These are phyloP conservation scores for Pseudochirops corinnae DNA, from an alignment of 2,797 vertebrate genomes.

Conservation along the genomic window DNA sequence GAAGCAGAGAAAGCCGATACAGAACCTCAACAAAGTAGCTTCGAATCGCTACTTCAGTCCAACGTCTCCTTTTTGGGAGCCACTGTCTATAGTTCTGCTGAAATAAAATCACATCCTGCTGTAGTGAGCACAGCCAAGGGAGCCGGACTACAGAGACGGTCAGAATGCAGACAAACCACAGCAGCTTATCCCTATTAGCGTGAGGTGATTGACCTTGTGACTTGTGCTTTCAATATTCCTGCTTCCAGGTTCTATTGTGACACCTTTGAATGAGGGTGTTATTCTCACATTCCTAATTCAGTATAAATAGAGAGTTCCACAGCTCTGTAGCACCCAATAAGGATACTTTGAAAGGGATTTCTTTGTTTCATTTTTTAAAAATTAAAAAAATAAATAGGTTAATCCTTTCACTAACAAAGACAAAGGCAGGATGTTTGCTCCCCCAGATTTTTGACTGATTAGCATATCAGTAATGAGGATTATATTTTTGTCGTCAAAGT, in stretches of 20 bases:
- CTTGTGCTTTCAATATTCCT: constrained; percentile 44
- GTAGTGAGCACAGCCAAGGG: not conserved
- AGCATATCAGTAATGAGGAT: constrained; percentile 40
- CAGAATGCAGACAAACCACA: constrained; percentile 48
- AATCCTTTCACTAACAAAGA: not conserved
- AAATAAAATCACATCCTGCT: constrained; percentile 24
- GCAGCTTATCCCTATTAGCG: not conserved
- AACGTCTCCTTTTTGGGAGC: constrained; percentile 33
- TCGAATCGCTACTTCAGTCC: not conserved
- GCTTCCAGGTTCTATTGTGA: constrained; percentile 59
- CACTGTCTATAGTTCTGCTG: constrained; percentile 9
- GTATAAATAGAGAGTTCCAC: constrained; percentile 73
- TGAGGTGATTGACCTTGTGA: constrained; percentile 43
- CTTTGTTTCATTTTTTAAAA: constrained; percentile 12
- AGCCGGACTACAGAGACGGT: constrained; percentile 8
- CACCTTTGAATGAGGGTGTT: constrained; percentile 70
- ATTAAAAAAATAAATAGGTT: not conserved
- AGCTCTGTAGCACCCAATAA: constrained; percentile 73
- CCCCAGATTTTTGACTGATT: constrained; percentile 51
- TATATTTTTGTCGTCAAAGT: constrained; percentile 51
- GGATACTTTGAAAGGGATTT: constrained; percentile 47
- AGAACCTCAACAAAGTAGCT: constrained; percentile 49
- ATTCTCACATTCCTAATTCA: constrained; percentile 48
- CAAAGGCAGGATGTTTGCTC: constrained; percentile 16
- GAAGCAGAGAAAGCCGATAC: constrained; percentile 61